Percentiles rank a stretch among this genome's conserved stretches.
Evolutionary conservation across 1,140 invertebrate genomes (phyloP).

Genomic region (Hypsibius dujardini): DNA sequence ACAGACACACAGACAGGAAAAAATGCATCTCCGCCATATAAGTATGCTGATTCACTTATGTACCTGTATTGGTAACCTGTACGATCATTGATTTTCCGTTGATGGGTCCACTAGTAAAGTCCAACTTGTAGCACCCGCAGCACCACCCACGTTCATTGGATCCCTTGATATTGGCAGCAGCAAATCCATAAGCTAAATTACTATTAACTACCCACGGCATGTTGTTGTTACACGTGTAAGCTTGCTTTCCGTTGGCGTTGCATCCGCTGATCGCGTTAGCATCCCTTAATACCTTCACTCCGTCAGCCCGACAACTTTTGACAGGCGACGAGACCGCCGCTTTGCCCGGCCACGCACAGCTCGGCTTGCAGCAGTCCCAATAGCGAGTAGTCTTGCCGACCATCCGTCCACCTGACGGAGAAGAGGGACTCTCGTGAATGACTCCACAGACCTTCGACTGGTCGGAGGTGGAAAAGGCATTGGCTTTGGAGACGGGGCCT

Average conservation of each 20-base stretch:
- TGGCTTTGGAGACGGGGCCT: not conserved
- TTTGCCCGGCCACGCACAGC: constrained; percentile 3
- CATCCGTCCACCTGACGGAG: not conserved
- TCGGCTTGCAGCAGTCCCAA: constrained; percentile 8
- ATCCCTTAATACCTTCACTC: not conserved
- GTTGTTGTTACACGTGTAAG: not conserved
- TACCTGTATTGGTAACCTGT: constrained; percentile 13
- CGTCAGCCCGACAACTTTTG: not conserved
- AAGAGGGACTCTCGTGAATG: not conserved
- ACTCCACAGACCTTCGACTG: constrained; percentile 19
- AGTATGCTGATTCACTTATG: not conserved
- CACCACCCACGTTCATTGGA: not conserved
- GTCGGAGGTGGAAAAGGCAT: constrained; percentile 7
- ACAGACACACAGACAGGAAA: not conserved
- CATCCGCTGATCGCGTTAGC: not conserved
- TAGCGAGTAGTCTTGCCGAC: not conserved
- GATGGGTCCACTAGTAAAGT: not conserved
- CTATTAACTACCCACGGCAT: constrained; percentile 3
- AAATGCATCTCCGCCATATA: constrained; percentile 14
- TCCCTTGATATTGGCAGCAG: constrained; percentile 12
- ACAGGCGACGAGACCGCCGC: not conserved
- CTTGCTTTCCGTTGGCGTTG: not conserved
- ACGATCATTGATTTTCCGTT: constrained; percentile 18
- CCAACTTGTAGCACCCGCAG: constrained; percentile 6
- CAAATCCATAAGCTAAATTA: constrained; percentile 5